Evolutionary conservation across 2,797 vertebrate species (phyloP).

Genomic region (Cyclura pinguis): DNA sequence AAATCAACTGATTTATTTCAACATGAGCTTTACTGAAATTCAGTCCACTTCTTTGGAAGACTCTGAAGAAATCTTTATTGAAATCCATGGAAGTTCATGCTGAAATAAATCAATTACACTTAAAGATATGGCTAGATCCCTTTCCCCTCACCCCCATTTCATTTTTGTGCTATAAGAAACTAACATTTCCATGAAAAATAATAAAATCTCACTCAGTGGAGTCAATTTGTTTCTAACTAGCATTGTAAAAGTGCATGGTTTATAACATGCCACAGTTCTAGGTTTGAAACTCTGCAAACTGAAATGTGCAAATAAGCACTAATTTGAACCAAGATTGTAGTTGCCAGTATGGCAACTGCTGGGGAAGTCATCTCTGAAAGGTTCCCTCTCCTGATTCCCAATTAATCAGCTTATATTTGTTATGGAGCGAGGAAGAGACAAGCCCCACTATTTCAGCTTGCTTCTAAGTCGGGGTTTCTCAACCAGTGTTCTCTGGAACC

Average conservation of each 20-base stretch:
- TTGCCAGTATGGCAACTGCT: not conserved
- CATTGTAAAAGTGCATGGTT: not conserved
- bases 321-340: not conserved
- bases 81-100: too few relatives aligned
- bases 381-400: not conserved
- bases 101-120: too few relatives aligned
- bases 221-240: not conserved
- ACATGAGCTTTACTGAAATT: too few relatives aligned
- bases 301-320: not conserved
- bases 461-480: not conserved
- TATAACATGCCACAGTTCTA: not conserved
- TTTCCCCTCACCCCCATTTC: too few relatives aligned
- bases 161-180: too few relatives aligned
- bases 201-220: not conserved
- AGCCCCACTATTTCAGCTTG: not conserved
- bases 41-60: too few relatives aligned
- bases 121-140: too few relatives aligned
- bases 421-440: not conserved
- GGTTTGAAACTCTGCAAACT: not conserved
- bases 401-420: not conserved
- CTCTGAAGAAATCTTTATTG: too few relatives aligned
- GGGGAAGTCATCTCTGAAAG: not conserved
- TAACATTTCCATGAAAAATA: too few relatives aligned
- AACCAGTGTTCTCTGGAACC: not conserved
- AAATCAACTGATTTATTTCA: too few relatives aligned